Conservation (phyloP, 2,888 invertebrate species). For the Orthosia incerta region DNA sequence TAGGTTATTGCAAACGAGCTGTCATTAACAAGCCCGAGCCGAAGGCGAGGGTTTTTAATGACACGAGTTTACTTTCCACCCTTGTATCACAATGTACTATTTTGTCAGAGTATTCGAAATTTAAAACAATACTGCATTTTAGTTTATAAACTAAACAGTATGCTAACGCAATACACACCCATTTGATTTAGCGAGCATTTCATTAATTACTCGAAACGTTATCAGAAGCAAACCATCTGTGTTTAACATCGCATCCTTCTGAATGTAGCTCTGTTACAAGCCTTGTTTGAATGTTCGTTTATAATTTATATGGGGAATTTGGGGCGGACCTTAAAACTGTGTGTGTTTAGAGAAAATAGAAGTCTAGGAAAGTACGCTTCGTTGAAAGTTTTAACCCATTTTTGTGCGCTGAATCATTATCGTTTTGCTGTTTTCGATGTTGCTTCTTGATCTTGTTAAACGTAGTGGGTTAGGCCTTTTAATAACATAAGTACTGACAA, state of each 20-base stretch:
- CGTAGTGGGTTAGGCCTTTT: too few species aligned
- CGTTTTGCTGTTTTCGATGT: too few species aligned
- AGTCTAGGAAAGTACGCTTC: too few species aligned
- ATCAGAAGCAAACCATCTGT: slow-evolving; percentile 34
- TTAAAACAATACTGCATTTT: slow-evolving; percentile 14
- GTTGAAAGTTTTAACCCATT: background rate
- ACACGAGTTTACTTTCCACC: too few species aligned
- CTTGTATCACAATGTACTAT: too few species aligned
- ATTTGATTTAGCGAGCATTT: slow-evolving; percentile 38
- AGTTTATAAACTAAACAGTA: slow-evolving; percentile 19
- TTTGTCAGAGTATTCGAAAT: background rate
- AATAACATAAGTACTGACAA: too few species aligned
- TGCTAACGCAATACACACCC: slow-evolving; percentile 24
- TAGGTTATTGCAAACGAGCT: too few species aligned
- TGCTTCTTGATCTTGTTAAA: too few species aligned
- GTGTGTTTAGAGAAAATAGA: background rate
- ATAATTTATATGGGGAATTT: slow-evolving; percentile 17
- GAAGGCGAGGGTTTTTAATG: too few species aligned
- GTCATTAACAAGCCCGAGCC: too few species aligned
- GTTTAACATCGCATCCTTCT: slow-evolving; percentile 42
- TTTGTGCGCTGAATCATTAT: background rate
- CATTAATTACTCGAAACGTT: slow-evolving; percentile 47
- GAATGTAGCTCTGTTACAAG: slow-evolving; percentile 36
- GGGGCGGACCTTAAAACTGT: background rate
- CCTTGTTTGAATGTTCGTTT: slow-evolving; percentile 36